Percentiles rank a stretch among this genome's conserved stretches.
phyloP scores from a whole-genome alignment of 1,140 invertebrate species.

The Drosophila burlai region DNA sequence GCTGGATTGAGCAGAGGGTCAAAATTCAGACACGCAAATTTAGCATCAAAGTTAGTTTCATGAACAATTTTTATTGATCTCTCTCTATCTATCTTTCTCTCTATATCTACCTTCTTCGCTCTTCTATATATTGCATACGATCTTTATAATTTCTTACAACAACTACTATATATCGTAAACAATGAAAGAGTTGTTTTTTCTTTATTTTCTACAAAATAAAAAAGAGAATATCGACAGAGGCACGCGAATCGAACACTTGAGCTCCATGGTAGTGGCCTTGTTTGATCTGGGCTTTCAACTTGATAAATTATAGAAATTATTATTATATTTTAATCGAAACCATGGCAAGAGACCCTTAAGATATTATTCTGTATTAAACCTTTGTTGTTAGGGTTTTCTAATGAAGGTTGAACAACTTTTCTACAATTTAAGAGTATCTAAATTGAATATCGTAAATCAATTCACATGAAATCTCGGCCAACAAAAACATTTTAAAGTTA shows the following conservation, averaged over 20 bases:
- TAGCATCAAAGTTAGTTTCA: constrained; percentile 85
- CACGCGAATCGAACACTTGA: constrained; percentile 28
- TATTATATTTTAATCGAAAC: neutral
- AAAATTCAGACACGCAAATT: constrained; percentile 85
- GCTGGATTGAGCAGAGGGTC: constrained; percentile 85
- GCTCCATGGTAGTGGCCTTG: constrained; percentile 22
- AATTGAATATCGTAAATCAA: constrained; percentile 1
- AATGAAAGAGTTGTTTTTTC: constrained; percentile 17
- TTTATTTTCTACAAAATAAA: constrained; percentile 22
- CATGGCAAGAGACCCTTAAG: too few relatives aligned
- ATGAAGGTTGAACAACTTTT: neutral
- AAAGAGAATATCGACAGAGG: constrained; percentile 28
- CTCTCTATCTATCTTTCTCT: constrained; percentile 70
- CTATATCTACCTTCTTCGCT: constrained; percentile 65
- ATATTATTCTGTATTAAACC: too few relatives aligned
- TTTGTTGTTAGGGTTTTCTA: neutral
- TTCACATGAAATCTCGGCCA: neutral
- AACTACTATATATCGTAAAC: constrained; percentile 45
- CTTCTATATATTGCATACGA: constrained; percentile 75
- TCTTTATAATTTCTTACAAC: constrained; percentile 58
- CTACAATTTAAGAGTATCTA: neutral
- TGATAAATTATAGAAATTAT: neutral
- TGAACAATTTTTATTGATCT: constrained; percentile 79
- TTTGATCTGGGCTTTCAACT: neutral
- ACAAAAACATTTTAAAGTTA: too few relatives aligned